These are phyloP conservation scores for Brotula barbata DNA, from an alignment of 2,797 vertebrate genomes.

Conservation along the genomic window DNA sequence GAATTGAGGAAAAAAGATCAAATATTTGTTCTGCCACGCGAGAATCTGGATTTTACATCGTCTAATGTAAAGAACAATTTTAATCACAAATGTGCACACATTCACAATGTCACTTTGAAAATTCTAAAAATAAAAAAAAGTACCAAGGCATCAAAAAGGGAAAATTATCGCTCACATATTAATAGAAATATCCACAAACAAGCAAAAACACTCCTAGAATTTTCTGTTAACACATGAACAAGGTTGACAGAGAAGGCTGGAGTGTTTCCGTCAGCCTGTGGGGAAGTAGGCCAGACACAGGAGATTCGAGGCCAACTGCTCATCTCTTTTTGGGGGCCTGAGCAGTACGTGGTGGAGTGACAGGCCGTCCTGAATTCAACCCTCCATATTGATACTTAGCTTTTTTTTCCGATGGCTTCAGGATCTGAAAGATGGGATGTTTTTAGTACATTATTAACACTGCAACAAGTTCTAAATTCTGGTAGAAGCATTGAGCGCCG, in stretches of 20 bases:
- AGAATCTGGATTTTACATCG: slow-evolving; percentile 27
- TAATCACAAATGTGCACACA: slow-evolving; percentile 48
- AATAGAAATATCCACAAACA: slow-evolving; percentile 70
- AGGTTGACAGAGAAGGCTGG: slow-evolving; percentile 63
- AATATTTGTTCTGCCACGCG: slow-evolving; percentile 14
- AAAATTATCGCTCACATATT: slow-evolving; percentile 52
- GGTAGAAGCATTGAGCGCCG: not conserved
- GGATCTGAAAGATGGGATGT: slow-evolving; percentile 74
- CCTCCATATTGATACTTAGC: slow-evolving; percentile 94
- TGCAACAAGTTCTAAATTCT: not conserved
- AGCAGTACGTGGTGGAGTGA: slow-evolving; percentile 91
- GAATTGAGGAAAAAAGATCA: slow-evolving; percentile 14
- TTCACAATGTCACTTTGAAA: slow-evolving; percentile 52
- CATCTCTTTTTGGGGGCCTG: slow-evolving; percentile 94
- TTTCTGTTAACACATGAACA: slow-evolving; percentile 57
- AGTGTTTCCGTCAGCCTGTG: slow-evolving; percentile 62
- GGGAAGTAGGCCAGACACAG: slow-evolving; percentile 37
- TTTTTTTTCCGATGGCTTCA: slow-evolving; percentile 96
- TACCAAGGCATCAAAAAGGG: slow-evolving; percentile 48
- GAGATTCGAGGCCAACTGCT: slow-evolving; percentile 58
- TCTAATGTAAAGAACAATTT: slow-evolving; percentile 18
- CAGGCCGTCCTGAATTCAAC: slow-evolving; percentile 89
- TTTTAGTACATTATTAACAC: not conserved
- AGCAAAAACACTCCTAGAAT: slow-evolving; percentile 58
- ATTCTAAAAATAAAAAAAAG: slow-evolving; percentile 39